Percentiles rank a stretch among this genome's conserved stretches.
These are phyloP conservation scores for Melanotaenia parkinsoni DNA, from an alignment of 2,797 vertebrate genomes.

Conservation along the genomic window DNA sequence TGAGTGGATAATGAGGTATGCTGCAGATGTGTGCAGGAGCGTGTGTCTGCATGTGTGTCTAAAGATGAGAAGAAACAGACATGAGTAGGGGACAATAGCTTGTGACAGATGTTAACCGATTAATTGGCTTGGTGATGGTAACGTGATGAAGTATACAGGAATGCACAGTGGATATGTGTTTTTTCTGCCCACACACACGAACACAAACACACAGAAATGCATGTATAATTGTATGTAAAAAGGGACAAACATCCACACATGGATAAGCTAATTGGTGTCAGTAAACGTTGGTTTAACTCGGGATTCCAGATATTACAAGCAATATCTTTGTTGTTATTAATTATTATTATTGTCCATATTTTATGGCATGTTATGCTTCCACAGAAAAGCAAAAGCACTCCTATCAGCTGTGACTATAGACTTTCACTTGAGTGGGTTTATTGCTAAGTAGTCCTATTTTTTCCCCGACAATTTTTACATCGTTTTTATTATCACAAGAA, in stretches of 20 bases:
- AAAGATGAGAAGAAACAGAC: slow-evolving; percentile 17
- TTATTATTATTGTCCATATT: not conserved
- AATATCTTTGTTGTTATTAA: not conserved
- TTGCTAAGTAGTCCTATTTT: not conserved
- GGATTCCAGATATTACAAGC: not conserved
- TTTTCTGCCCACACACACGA: slow-evolving; percentile 11
- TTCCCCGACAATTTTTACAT: not conserved
- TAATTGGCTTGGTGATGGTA: slow-evolving; percentile 62
- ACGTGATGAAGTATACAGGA: slow-evolving; percentile 48
- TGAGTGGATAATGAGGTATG: slow-evolving; percentile 62
- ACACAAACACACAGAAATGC: too few species aligned
- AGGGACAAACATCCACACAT: not conserved
- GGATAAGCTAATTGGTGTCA: not conserved
- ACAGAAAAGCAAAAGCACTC: not conserved
- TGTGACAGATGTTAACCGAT: slow-evolving; percentile 66
- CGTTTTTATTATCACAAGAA: not conserved
- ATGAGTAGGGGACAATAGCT: slow-evolving; percentile 48
- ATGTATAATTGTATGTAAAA: not conserved
- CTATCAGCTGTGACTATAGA: not conserved
- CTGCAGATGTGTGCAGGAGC: slow-evolving; percentile 41
- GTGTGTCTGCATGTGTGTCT: not conserved
- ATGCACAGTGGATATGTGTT: slow-evolving; percentile 49
- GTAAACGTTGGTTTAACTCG: not conserved
- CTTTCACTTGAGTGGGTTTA: not conserved
- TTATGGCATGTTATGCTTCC: not conserved